Evolutionary conservation across 2,113 vertebrate species (phyloP).

Genomic region (Lontra canadensis): DNA sequence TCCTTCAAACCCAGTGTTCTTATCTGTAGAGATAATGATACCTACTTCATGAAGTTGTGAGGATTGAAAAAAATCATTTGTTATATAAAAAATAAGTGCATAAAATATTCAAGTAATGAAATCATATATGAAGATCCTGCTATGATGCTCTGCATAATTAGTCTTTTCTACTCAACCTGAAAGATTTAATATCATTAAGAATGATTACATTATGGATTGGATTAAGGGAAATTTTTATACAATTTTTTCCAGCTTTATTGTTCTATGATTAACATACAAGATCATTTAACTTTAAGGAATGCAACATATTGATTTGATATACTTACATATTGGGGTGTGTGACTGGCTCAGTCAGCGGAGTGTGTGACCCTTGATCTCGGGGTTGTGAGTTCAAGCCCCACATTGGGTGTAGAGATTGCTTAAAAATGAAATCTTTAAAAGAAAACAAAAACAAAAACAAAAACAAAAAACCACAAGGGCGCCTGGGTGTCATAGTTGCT

Average conservation of each 20-base stretch:
- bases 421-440: not conserved
- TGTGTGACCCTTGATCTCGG: not conserved
- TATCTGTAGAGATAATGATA: not conserved
- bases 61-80: not conserved
- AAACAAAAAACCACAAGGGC: not conserved
- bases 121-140: not conserved
- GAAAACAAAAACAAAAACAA: not conserved
- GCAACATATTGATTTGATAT: not conserved
- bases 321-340: not conserved
- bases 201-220: not conserved
- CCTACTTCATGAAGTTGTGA: not conserved
- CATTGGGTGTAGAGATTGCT: not conserved
- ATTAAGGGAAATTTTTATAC: not conserved
- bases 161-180: not conserved
- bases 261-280: not conserved
- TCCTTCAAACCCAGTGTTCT: not conserved
- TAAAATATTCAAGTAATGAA: not conserved
- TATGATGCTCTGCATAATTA: not conserved
- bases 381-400: not conserved
- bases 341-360: not conserved
- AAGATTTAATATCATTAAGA: conserved; percentile 7
- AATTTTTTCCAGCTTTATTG: not conserved
- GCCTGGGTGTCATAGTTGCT: not conserved
- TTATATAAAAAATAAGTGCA: not conserved
- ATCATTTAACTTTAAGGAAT: not conserved